Percentiles rank a stretch among this genome's conserved stretches.
Evolutionary conservation across 2,797 vertebrate genomes (phyloP).

Genomic region (Orestias chungarensis): DNA sequence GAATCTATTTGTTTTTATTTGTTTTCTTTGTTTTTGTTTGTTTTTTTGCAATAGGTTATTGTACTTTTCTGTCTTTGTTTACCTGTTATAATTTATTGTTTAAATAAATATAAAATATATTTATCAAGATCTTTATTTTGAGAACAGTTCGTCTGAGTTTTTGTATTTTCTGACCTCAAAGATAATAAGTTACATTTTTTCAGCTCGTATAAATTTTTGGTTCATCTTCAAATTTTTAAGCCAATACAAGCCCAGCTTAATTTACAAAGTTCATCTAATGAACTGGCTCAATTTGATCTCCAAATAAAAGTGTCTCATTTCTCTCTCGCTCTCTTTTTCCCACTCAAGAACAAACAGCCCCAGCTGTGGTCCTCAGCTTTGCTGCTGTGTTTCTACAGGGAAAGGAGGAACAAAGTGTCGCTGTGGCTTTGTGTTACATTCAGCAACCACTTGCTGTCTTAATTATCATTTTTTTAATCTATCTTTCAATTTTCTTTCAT

Average conservation of each 20-base stretch:
- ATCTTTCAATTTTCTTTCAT: no score
- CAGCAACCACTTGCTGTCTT: not conserved
- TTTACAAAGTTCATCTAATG: conserved; percentile 90
- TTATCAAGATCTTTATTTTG: not conserved
- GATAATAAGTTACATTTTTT: conserved; percentile 71
- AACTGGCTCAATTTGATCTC: conserved; percentile 87
- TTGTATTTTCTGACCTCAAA: not conserved
- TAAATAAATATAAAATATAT: not conserved
- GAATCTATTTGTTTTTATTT: not conserved
- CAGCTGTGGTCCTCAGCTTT: conserved; percentile 57
- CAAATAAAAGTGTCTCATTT: conserved; percentile 34
- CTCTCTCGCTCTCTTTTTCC: conserved; percentile 23
- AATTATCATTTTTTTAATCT: not conserved
- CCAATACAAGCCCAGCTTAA: conserved; percentile 49
- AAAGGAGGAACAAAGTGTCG: conserved; percentile 35
- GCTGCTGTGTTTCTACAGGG: conserved; percentile 78
- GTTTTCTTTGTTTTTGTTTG: not conserved
- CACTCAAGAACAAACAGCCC: conserved; percentile 53
- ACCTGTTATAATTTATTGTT: not conserved
- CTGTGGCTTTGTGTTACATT: not conserved
- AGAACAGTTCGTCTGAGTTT: no score
- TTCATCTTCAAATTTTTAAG: conserved; percentile 78
- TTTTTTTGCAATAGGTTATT: not conserved
- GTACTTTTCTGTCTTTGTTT: not conserved
- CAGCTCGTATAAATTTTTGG: conserved; percentile 74